Evolutionary conservation across 2,797 vertebrate species (phyloP), one percentile per base, ranked within the genome.

Genomic region (Chelidonichthys spinosus): DNA sequence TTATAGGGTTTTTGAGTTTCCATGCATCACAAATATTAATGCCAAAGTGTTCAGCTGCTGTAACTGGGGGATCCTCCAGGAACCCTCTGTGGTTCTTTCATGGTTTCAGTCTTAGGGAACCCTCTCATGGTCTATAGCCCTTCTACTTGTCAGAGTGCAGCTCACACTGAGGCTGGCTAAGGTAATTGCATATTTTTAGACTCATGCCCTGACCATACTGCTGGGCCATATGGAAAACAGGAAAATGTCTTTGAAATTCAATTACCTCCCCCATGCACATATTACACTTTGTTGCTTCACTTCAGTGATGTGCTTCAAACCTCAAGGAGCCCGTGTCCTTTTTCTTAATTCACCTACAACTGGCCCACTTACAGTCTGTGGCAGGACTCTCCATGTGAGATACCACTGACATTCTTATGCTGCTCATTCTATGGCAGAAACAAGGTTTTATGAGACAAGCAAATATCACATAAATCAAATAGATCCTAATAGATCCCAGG

Each of bases 231-330:
- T 87, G 86, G 83, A 82, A 88, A 89, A 81, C 73, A 81, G 85
- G 52, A 84, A 76, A 79, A 47, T 72, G 69, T 85, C 87, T 87
- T 76, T 91, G 88, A 85, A 90, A 92, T 85, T 84, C 87, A 87
- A 72, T 91, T 87, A 89, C 79, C 74, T 64, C 56, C 63, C 54
- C 37, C 35, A 10, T 63, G 82, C 79, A 85, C 75, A 78, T 71
- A 73, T 90, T 90, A 82, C 85, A 60, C 78, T 78, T 33, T 72
- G 80, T 85, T 88, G 83, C 85, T 85, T 84, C 87, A 83, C 84
- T 82, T 70, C 61, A 83, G 70, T 54, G 71, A 87, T 74, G 82
- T 42, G 74, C 76, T 71, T 84, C 79, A 64, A 79, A 78, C 53
- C 78, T 89, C 85, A 81, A 86, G 87, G 82, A 87, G 80, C 67